phyloP scores from a whole-genome alignment of 2,113 vertebrate genomes.

The Isurus oxyrinchus region DNA sequence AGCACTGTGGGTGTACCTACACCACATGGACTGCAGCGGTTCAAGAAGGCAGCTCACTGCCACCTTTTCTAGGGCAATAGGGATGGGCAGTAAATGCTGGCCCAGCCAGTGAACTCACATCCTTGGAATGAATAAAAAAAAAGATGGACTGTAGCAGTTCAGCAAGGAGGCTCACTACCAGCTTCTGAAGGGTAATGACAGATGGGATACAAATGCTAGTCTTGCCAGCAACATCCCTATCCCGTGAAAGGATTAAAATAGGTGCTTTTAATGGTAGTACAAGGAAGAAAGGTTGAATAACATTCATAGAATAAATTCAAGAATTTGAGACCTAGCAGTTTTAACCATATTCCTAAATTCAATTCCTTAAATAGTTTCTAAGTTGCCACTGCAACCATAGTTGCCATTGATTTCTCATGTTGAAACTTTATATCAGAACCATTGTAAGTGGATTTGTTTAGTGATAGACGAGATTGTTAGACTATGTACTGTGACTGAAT shows the following conservation, averaged over 20 bases:
- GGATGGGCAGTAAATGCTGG: too few species aligned
- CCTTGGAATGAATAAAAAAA: too few species aligned
- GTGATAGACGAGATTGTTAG: not conserved
- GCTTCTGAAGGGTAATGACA: too few species aligned
- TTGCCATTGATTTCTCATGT: not conserved
- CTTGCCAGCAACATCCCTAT: too few species aligned
- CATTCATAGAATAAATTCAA: not conserved
- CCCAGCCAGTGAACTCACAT: too few species aligned
- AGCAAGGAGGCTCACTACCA: too few species aligned
- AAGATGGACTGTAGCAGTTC: too few species aligned
- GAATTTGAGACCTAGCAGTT: not conserved
- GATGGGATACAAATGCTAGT: too few species aligned
- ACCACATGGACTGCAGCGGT: too few species aligned
- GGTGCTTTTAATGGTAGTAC: not conserved
- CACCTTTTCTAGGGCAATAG: too few species aligned
- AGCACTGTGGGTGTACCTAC: too few species aligned
- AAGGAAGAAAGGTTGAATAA: not conserved
- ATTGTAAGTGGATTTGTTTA: not conserved
- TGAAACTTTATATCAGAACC: not conserved
- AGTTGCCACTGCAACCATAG: not conserved
- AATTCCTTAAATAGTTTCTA: not conserved
- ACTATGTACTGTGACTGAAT: not conserved
- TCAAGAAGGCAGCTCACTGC: too few species aligned
- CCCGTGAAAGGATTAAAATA: not conserved
- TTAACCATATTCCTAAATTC: not conserved